Evolutionary conservation across 2,113 vertebrate genomes (phyloP), one percentile per base, ranked within the genome.

Genomic region (Nyctereutes procyonoides): DNA sequence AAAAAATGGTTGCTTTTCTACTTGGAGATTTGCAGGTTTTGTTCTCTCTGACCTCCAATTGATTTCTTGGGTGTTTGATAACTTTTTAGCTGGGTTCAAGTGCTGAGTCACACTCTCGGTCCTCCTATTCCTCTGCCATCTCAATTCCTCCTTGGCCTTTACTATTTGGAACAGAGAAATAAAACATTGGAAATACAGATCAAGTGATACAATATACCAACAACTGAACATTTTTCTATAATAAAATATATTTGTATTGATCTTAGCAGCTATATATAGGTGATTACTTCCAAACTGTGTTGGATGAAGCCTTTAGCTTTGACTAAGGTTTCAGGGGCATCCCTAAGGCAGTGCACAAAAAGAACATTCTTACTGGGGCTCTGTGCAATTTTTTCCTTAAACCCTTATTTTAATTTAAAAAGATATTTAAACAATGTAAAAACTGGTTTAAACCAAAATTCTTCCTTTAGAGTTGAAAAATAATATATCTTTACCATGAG

Each of bases 301-400:
- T 87, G 4, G 5, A 16, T 35, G 30, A 14, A 48, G 13, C 6
- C 11, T 24, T 17, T 43, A 20, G 5, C 5, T 26, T 85, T 43
- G 30, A 30, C 3, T 26, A 2, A 7, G 13, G 3, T 48, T 22
- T 85, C 38, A 48, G 3, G 15, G 11, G 17, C 20, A 7, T 35
- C 32, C 8, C 7, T 28, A 16, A 77, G 5, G 3, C 4, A 60
- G 8, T 16, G 7, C 5, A 55, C 0, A 3, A 24, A n/a, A 32
- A 58, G 1, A 35, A 8, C 1, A 53, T 77, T 20, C 13, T 13
- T 13, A 53, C 15, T 55, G 17, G 51, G 17, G 2, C 32, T 48
- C 10, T 17, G 3, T 56, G 9, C 8, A 77, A 94, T 79, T 8
- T 60, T 82, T 17, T 30, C 28, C 43, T 86, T 77, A 30, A 55